Evolutionary conservation across 2,113 vertebrate genomes (phyloP).

Genomic region (Montifringilla adamsi): DNA sequence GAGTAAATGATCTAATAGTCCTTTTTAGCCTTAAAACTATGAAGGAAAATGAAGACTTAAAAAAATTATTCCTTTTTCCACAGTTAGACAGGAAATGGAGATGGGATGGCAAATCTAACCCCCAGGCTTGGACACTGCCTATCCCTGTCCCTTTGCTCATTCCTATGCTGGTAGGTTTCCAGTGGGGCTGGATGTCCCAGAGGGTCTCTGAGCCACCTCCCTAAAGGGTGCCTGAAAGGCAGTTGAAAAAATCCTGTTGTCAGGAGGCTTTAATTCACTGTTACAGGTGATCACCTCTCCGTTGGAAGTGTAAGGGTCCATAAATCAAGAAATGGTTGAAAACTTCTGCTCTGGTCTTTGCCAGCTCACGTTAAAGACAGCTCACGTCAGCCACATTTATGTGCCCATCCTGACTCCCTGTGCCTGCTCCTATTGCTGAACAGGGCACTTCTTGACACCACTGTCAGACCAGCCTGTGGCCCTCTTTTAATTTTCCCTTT

Average conservation of each 20-base stretch:
- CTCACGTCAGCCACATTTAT: not conserved
- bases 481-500: not conserved
- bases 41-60: constrained; percentile 16
- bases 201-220: not conserved
- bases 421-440: not conserved
- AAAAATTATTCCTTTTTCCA: not conserved
- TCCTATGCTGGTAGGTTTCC: not conserved
- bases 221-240: not conserved
- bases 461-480: not conserved
- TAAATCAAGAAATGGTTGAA: constrained; percentile 26
- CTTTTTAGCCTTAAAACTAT: constrained; percentile 27
- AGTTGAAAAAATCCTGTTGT: not conserved
- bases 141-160: not conserved
- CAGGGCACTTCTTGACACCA: not conserved
- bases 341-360: not conserved
- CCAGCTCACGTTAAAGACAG: not conserved
- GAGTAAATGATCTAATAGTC: constrained; percentile 23
- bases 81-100: not conserved
- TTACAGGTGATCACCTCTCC: not conserved
- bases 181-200: not conserved
- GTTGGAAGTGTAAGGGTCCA: not conserved
- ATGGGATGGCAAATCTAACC: not conserved
- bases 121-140: not conserved
- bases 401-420: not conserved
- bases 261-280: constrained; percentile 25